Conservation (phyloP, 2,797 vertebrate species). For the Epinephelus coioides region DNA sequence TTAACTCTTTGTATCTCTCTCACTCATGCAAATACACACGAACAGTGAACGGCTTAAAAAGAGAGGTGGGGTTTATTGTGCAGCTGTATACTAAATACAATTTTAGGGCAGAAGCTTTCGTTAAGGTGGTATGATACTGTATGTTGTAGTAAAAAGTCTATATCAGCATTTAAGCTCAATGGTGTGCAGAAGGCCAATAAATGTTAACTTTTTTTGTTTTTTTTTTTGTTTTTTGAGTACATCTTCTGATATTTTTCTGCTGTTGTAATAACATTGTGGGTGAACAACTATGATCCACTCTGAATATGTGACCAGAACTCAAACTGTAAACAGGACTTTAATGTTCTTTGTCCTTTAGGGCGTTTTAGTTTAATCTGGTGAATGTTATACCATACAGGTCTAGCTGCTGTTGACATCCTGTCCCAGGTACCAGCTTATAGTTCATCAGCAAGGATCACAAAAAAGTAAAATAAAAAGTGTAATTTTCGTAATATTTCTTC, state of each 20-base stretch:
- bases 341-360: neutral
- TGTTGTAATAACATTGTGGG: neutral
- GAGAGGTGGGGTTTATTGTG: conserved; percentile 45
- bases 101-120: conserved; percentile 21
- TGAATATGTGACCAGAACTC: neutral
- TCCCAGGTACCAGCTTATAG: no score
- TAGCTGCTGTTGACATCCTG: no score
- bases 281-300: neutral
- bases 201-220: neutral
- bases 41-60: conserved; percentile 60
- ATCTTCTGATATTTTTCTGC: neutral
- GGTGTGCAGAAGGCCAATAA: conserved; percentile 5
- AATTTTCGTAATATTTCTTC: no score
- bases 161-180: neutral
- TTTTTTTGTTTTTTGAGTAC: neutral
- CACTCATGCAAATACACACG: neutral
- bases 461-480: no score
- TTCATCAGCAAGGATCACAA: no score
- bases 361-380: neutral
- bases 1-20: conserved; percentile 28
- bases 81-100: conserved; percentile 54
- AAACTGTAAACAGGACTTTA: no score
- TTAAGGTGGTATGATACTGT: conserved; percentile 9
- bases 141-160: neutral
- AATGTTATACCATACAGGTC: no score